A percentile compares a stretch with the other conserved stretches of the same genome.
phyloP scores from a whole-genome alignment of 1,140 invertebrate species.

The Meloidogyne hapla region DNA sequence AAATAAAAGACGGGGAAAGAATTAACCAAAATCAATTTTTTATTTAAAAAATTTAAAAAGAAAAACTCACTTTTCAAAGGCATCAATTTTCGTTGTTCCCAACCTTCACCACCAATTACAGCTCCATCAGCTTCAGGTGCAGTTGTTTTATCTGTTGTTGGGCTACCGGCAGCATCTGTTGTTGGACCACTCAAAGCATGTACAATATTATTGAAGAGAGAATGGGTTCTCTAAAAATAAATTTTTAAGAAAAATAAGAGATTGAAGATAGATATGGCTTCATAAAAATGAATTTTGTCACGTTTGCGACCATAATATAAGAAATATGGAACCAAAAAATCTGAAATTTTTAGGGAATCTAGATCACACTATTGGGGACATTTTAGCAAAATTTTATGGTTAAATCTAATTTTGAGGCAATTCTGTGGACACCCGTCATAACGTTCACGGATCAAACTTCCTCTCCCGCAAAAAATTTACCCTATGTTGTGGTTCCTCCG shows the following conservation, averaged over 20 bases:
- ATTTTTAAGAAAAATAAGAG: too few species aligned
- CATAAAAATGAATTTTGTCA: constrained; percentile 62
- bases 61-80: constrained; percentile 44
- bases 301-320: too few species aligned
- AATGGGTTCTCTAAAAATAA: constrained; percentile 82
- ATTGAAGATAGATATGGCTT: too few species aligned
- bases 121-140: not conserved
- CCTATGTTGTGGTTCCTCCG: constrained; percentile 85
- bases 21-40: too few species aligned
- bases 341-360: too few species aligned
- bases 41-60: constrained; percentile 16
- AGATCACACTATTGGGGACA: too few species aligned
- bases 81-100: constrained; percentile 48
- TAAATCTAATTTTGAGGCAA: too few species aligned
- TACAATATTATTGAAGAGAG: constrained; percentile 78
- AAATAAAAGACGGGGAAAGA: too few species aligned
- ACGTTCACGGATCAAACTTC: not conserved
- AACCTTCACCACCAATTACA: constrained; percentile 25
- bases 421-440: too few species aligned
- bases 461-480: constrained; percentile 68
- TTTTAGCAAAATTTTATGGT: too few species aligned
- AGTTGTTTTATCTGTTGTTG: constrained; percentile 26
- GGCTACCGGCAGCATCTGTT: constrained; percentile 1
- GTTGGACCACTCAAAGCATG: constrained; percentile 59
- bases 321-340: too few species aligned